These are phyloP conservation scores for Ricordea florida DNA, from an alignment of 92 coral and sea anemone genomes.

Conservation along the genomic window DNA sequence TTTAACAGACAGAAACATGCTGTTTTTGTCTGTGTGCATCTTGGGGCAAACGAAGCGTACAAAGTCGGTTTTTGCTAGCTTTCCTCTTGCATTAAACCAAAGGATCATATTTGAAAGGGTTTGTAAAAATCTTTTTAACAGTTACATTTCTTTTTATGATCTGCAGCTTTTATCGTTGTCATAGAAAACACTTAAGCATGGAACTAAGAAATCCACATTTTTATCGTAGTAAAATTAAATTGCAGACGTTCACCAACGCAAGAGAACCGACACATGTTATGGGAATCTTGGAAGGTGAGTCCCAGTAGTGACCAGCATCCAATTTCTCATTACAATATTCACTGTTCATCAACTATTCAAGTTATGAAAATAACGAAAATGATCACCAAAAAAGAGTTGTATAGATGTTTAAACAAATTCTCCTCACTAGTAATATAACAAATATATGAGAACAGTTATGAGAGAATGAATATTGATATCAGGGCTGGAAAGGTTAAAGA, in stretches of 20 bases:
- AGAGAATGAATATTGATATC: no score
- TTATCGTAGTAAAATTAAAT: no score
- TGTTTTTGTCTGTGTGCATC: constrained; percentile 70
- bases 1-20: constrained; percentile 94
- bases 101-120: constrained; percentile 89
- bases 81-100: constrained; percentile 91
- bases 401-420: no score
- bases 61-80: constrained; percentile 94
- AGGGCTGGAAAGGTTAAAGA: no score
- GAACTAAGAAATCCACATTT: no score
- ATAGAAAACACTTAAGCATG: no score
- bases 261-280: constrained; percentile 90
- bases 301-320: background rate
- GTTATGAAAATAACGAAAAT: background rate
- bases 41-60: constrained; percentile 86
- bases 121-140: background rate
- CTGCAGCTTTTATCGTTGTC: background rate
- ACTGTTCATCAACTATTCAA: background rate
- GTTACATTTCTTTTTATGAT: background rate
- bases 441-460: no score
- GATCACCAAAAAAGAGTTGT: no score
- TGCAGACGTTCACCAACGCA: constrained; percentile 79
- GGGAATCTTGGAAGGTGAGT: constrained; percentile 92
- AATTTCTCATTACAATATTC: background rate
- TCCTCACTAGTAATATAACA: no score